Evolutionary conservation across 2,888 invertebrate genomes (phyloP).

Genomic region (Danaus chrysippus): DNA sequence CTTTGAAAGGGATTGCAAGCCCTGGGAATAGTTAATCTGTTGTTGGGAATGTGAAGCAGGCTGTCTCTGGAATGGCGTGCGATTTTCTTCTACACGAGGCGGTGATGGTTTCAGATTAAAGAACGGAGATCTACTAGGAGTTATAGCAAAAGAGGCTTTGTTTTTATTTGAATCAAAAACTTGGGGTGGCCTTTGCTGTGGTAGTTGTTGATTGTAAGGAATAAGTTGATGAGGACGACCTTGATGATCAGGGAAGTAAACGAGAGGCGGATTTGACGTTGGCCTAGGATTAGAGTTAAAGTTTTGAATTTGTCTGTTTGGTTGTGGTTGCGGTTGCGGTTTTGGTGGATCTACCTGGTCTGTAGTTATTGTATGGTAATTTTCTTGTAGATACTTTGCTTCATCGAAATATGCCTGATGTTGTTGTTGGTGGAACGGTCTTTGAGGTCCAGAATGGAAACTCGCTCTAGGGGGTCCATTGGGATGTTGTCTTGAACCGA

Average conservation of each 20-base stretch:
- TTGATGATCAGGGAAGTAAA: slow-evolving; percentile 60
- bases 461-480: slow-evolving; percentile 63
- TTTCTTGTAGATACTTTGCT: slow-evolving; percentile 74
- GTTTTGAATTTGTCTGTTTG: slow-evolving; percentile 55
- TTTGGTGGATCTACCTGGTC: slow-evolving; percentile 69
- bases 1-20: slow-evolving; percentile 53
- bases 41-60: slow-evolving; percentile 53
- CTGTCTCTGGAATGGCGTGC: slow-evolving; percentile 59
- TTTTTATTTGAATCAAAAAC: slow-evolving; percentile 64
- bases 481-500: slow-evolving; percentile 57
- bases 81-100: slow-evolving; percentile 62
- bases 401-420: slow-evolving; percentile 69
- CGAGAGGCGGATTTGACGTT: slow-evolving; percentile 54
- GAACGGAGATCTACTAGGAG: slow-evolving; percentile 62
- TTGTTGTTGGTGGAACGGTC: slow-evolving; percentile 71
- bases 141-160: slow-evolving; percentile 55
- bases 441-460: slow-evolving; percentile 75
- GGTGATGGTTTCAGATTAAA: slow-evolving; percentile 71
- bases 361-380: slow-evolving; percentile 74
- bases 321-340: slow-evolving; percentile 62
- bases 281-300: slow-evolving; percentile 55
- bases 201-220: slow-evolving; percentile 68
- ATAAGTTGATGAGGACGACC: slow-evolving; percentile 56
- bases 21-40: slow-evolving; percentile 71
- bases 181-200: slow-evolving; percentile 66